These are phyloP conservation scores for Eudasyphora cyanicolor DNA, from an alignment of 2,888 invertebrate genomes.

Conservation along the genomic window DNA sequence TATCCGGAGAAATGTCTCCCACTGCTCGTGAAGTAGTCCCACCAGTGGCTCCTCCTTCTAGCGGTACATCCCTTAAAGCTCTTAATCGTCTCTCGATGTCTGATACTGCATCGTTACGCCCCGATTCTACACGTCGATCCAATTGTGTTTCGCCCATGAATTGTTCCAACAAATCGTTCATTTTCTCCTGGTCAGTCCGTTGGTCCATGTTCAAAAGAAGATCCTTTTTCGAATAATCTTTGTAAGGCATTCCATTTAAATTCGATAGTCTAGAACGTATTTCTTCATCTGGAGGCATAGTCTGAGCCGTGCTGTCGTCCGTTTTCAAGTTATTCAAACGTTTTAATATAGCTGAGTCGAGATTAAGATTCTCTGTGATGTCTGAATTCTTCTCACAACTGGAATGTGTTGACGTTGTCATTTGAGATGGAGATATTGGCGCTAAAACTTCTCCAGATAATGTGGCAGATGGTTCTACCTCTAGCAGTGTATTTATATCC, in stretches of 20 bases:
- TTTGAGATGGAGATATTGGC: conserved; percentile 66
- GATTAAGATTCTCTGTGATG: conserved; percentile 76
- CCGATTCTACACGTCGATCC: conserved; percentile 81
- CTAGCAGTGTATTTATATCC: conserved; percentile 56
- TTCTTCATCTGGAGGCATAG: conserved; percentile 83
- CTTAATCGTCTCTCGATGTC: conserved; percentile 82
- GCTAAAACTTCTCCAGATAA: conserved; percentile 73
- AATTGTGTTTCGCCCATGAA: conserved; percentile 81
- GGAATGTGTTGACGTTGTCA: conserved; percentile 52
- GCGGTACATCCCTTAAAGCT: conserved; percentile 80
- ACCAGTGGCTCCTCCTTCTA: conserved; percentile 60
- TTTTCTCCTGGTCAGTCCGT: conserved; percentile 86
- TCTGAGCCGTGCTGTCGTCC: conserved; percentile 74
- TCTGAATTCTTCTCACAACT: conserved; percentile 69
- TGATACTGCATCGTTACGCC: conserved; percentile 80
- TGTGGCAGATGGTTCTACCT: conserved; percentile 68
- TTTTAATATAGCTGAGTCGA: conserved; percentile 83
- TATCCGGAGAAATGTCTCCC: conserved; percentile 59
- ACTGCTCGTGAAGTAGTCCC: neutral
- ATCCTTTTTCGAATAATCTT: conserved; percentile 76
- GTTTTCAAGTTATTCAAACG: conserved; percentile 86
- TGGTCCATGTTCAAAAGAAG: conserved; percentile 81
- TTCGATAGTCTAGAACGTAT: conserved; percentile 84
- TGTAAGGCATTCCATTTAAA: conserved; percentile 82
- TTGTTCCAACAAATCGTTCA: conserved; percentile 85